Percentiles rank a stretch among this genome's conserved stretches.
Conservation (phyloP, 2,113 vertebrate species). For the Crotalus helleri region DNA sequence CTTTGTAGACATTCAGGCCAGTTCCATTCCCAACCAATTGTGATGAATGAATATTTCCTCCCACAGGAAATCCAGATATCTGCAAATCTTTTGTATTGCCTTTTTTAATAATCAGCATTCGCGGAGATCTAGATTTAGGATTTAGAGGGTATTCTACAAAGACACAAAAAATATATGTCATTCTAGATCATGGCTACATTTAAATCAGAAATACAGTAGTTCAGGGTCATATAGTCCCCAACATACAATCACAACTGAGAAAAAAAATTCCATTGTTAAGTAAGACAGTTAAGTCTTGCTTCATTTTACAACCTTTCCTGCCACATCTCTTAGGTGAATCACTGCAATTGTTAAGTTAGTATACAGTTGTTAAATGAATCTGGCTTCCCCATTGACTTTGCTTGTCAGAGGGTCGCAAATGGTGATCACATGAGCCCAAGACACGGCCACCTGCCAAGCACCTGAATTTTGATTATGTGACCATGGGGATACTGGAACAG, state of each 20-base stretch:
- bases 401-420: neutral
- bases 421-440: neutral
- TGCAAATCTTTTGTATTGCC: slow-evolving; percentile 73
- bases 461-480: neutral
- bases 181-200: neutral
- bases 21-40: slow-evolving; percentile 68
- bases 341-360: neutral
- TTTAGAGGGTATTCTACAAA: slow-evolving; percentile 75
- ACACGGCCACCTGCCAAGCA: neutral
- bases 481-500: neutral
- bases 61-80: slow-evolving; percentile 68
- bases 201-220: neutral
- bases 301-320: neutral
- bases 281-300: neutral
- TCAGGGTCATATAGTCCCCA: neutral
- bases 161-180: slow-evolving; percentile 41
- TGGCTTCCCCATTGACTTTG: neutral
- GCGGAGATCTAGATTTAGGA: slow-evolving; percentile 74
- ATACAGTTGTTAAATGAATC: neutral
- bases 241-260: neutral
- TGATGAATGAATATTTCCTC: slow-evolving; percentile 58
- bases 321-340: neutral
- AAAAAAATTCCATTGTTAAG: neutral
- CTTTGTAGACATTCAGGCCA: slow-evolving; percentile 69
- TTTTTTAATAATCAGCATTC: slow-evolving; percentile 80